Evolutionary conservation across 2,113 vertebrate species (phyloP).

Genomic region (Sciurus niger): DNA sequence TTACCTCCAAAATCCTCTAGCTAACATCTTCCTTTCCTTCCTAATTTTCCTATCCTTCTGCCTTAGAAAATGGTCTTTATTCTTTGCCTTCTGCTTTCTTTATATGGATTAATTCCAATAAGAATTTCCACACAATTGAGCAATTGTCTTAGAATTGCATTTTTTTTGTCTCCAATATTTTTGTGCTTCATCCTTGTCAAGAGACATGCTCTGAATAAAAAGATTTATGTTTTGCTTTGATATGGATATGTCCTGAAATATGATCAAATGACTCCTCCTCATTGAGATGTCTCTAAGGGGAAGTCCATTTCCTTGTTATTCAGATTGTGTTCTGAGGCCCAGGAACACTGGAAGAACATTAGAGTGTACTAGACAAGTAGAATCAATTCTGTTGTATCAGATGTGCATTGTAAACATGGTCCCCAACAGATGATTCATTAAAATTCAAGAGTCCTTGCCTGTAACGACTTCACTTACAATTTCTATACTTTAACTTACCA

Average conservation of each 20-base stretch:
- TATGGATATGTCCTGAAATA: background rate
- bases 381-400: background rate
- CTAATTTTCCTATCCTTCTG: background rate
- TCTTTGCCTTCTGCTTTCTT: background rate
- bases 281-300: background rate
- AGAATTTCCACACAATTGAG: background rate
- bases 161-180: background rate
- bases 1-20: background rate
- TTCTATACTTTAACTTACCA: too few species aligned
- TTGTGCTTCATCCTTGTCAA: background rate
- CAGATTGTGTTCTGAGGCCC: background rate
- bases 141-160: background rate
- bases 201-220: background rate
- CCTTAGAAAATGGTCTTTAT: background rate
- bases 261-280: background rate
- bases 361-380: background rate
- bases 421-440: too few species aligned
- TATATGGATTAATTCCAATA: background rate
- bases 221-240: conserved; percentile 26
- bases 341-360: background rate
- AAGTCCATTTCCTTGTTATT: background rate
- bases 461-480: too few species aligned
- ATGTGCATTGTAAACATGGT: too few species aligned
- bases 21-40: too few species aligned
- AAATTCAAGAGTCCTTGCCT: too few species aligned